Conservation (phyloP, 2,888 invertebrate genomes). For the Imbricaverruca yamaguchii region DNA sequence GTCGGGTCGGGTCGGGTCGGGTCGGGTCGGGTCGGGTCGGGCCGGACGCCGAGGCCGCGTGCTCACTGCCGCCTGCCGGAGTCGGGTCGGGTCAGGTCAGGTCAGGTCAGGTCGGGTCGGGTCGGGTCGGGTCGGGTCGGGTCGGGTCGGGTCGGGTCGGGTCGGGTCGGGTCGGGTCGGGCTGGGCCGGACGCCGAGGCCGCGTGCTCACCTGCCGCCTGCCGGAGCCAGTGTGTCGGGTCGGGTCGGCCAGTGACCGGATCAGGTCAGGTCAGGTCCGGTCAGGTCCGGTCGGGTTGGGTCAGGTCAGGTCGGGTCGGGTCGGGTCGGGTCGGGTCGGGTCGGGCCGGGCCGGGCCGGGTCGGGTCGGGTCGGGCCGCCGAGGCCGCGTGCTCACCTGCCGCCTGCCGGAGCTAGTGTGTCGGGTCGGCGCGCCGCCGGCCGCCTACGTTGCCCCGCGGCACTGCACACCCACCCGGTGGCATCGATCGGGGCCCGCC, state of each 20-base stretch:
- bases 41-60: background rate
- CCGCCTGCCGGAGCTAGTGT: background rate
- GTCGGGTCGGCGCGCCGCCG: background rate
- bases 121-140: background rate
- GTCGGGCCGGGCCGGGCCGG: background rate
- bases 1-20: background rate
- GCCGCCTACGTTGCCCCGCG: background rate
- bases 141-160: background rate
- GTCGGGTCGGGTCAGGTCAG: no score
- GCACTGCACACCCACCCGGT: background rate
- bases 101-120: no score
- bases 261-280: no score
- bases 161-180: background rate
- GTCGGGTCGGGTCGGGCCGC: background rate
- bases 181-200: background rate
- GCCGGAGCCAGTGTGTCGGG: background rate
- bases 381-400: background rate
- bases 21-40: background rate
- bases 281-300: no score
- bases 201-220: background rate
- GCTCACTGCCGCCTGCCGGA: background rate
- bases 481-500: background rate
- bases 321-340: background rate
- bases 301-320: background rate
- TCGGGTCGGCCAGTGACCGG: background rate